phyloP scores from a whole-genome alignment of 2,888 invertebrate species.

The Sepioteuthis lessoniana region DNA sequence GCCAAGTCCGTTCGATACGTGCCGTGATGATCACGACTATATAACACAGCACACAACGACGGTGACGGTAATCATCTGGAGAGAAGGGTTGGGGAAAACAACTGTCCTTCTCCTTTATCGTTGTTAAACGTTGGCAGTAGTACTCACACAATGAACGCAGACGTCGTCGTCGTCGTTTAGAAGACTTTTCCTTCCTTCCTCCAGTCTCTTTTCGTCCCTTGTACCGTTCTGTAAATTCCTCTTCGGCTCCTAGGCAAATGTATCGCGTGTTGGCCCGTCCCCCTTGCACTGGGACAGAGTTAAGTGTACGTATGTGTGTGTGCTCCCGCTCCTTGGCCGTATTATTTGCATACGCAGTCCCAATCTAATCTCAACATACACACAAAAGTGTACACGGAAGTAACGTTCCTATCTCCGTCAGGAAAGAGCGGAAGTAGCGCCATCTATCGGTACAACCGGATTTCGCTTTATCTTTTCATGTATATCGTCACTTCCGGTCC shows the following conservation, averaged over 20 bases:
- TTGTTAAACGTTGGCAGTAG: background rate
- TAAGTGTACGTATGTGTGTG: background rate
- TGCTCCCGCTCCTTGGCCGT: background rate
- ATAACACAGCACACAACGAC: background rate
- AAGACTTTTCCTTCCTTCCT: background rate
- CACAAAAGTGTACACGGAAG: constrained; percentile 39
- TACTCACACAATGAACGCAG: background rate
- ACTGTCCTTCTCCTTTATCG: background rate
- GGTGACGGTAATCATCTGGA: background rate
- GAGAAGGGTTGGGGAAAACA: background rate
- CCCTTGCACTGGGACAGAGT: background rate
- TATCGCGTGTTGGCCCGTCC: background rate
- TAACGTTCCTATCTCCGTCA: constrained; percentile 34
- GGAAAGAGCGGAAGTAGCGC: constrained; percentile 25
- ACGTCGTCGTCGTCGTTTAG: background rate
- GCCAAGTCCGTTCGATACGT: background rate
- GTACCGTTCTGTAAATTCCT: background rate
- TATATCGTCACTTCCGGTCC: constrained; percentile 38
- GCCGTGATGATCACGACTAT: background rate
- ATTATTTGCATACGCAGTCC: background rate
- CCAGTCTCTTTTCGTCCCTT: background rate
- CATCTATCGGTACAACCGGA: background rate
- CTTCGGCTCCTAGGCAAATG: background rate
- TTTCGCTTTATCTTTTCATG: background rate
- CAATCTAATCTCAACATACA: background rate